Base-by-base conservation (phyloP, 2,888 invertebrate genomes). In the Caenorhabditis sulstoni region DNA sequence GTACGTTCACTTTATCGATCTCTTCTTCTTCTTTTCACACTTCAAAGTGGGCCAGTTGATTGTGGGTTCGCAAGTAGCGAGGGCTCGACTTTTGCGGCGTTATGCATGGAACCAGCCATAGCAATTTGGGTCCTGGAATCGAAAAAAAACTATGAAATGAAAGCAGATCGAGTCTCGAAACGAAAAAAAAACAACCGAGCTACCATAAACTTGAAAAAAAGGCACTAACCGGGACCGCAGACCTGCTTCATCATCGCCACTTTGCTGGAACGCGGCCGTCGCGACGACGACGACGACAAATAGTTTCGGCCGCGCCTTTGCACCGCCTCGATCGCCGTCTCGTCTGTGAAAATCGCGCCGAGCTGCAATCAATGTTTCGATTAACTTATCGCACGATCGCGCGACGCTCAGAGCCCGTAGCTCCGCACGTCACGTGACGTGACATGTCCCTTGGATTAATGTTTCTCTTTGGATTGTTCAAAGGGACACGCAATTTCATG, bases 241-340 rank as follows among this genome's bases (percentile, higher is more conserved):
- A 95, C 94, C 91, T 95, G 94, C 47, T 93, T 93, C 62, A 95
- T 91, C 58, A 95, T 91, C 49, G 93, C 93, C 90, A 94, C 92
- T 85, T 93, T 79, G 49, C 76, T 80, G 14, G 67, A 53, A 22
- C 81, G 58, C 2, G 78, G 78, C 16, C 80, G 53, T 62, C 82
- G 44, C 52, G 70, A 65, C 1, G 78, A 37, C 52, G 70, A 65
- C 1, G 78, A 78, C 20, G 71, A 49, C 39, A 62, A 35, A 52
- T 73, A 68, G 23, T 74, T 79, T 0, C 81, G 57, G 16, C 83
- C 78, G 88, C 85, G 77, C 55, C 88, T 77, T 85, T 92, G 91
- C 8, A 94, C 93, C 86, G 94, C 94, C 90, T 95, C 95, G 0
- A 95, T 93, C 0, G 94, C 94, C 20, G 95, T 95, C 91, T 95